Conservation (phyloP, 2,888 invertebrate species). For the Chironomus tentans region DNA sequence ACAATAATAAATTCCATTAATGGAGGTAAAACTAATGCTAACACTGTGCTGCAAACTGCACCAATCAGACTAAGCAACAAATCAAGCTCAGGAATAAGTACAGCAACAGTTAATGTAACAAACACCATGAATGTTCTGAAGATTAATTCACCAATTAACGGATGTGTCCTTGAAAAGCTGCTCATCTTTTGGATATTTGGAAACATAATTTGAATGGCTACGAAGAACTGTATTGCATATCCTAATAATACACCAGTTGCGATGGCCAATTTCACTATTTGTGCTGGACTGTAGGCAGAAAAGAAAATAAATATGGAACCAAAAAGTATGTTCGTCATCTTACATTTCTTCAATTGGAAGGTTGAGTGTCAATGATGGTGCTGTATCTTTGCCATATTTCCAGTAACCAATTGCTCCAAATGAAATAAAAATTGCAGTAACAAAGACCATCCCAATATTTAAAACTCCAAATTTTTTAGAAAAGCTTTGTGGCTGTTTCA, state of each 20-base stretch:
- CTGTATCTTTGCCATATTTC: constrained; percentile 71
- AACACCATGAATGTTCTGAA: constrained; percentile 66
- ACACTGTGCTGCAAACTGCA: constrained; percentile 76
- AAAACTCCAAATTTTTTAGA: constrained; percentile 73
- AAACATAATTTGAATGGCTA: constrained; percentile 85
- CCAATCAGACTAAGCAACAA: constrained; percentile 88
- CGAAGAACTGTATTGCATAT: constrained; percentile 92
- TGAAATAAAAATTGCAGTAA: constrained; percentile 65
- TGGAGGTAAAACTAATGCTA: constrained; percentile 83
- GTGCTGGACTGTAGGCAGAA: constrained; percentile 54
- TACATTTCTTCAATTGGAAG: constrained; percentile 54
- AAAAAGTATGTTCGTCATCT: constrained; percentile 21
- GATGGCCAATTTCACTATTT: constrained; percentile 74
- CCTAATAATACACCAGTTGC: constrained; percentile 78
- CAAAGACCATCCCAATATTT: constrained; percentile 79
- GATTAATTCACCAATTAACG: constrained; percentile 54
- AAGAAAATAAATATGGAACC: neutral
- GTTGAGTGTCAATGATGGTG: constrained; percentile 83
- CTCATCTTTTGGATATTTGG: constrained; percentile 52
- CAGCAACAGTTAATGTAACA: constrained; percentile 74
- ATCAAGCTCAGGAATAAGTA: constrained; percentile 74
- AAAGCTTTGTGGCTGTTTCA: constrained; percentile 71
- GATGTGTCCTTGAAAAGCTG: constrained; percentile 47
- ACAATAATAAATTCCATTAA: constrained; percentile 66
- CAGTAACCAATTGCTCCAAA: constrained; percentile 84